Percentiles rank a stretch among this genome's conserved stretches.
Evolutionary conservation across 2,888 invertebrate genomes (phyloP).

Genomic region (Sabellastarte sp.): DNA sequence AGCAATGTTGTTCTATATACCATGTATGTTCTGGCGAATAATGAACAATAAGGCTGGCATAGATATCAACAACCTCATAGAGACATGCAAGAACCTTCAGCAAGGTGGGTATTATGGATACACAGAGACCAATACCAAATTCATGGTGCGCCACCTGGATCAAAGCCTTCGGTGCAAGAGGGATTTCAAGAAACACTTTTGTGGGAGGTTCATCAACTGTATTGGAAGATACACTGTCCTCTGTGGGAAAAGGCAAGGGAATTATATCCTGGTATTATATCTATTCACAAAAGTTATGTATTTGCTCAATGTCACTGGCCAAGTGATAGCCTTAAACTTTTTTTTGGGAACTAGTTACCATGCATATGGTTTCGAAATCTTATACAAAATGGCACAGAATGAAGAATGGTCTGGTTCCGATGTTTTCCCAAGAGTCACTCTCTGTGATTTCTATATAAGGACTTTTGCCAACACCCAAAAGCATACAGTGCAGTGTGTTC

Average conservation of each 20-base stretch:
- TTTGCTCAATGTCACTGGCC: conserved; percentile 59
- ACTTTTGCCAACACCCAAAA: conserved; percentile 20
- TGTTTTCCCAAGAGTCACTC: conserved; percentile 29
- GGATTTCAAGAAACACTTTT: conserved; percentile 53
- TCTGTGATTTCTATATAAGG: conserved; percentile 31
- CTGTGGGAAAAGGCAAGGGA: conserved; percentile 48
- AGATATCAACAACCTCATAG: conserved; percentile 30
- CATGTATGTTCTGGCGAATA: conserved; percentile 62
- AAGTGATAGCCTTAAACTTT: conserved; percentile 61
- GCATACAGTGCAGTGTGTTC: too few species aligned
- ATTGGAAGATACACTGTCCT: too few species aligned
- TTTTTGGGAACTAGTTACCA: conserved; percentile 58
- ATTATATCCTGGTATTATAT: conserved; percentile 61
- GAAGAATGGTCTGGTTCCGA: conserved; percentile 21
- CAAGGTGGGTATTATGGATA: conserved; percentile 38
- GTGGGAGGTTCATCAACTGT: conserved; percentile 52
- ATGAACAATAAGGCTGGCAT: conserved; percentile 58
- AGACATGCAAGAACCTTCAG: conserved; percentile 19
- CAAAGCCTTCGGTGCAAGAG: conserved; percentile 58
- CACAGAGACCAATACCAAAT: conserved; percentile 55
- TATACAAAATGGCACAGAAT: conserved; percentile 17
- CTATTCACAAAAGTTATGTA: conserved; percentile 60
- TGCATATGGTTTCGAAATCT: conserved; percentile 28
- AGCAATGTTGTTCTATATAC: conserved; percentile 62
- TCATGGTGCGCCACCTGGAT: conserved; percentile 60